Evolutionary conservation across 2,113 vertebrate species (phyloP).

Genomic region (Psittacara wagleri): DNA sequence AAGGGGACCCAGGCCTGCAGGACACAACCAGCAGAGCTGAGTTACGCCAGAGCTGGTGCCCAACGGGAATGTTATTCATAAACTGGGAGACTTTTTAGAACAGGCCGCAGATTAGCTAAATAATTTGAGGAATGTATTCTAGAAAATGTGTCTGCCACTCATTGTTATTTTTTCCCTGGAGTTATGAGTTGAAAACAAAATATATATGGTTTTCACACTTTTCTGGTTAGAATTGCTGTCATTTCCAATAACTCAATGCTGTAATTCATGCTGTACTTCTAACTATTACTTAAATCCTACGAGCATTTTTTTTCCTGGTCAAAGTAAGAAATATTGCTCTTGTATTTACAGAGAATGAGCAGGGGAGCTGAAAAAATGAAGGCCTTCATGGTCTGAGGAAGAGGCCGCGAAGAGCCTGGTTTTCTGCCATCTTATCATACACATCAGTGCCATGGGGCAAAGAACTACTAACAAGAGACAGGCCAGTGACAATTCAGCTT

Average conservation of each 20-base stretch:
- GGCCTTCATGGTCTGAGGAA: background rate
- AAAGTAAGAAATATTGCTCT: slow-evolving; percentile 11
- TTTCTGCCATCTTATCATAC: background rate
- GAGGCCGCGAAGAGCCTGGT: background rate
- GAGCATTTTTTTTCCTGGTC: background rate
- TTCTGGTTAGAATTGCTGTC: slow-evolving; percentile 30
- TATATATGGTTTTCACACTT: slow-evolving; percentile 29
- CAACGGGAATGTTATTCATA: background rate
- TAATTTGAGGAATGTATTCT: background rate
- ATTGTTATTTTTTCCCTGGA: background rate
- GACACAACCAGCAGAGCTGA: background rate
- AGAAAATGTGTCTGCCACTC: background rate
- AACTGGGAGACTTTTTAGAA: background rate
- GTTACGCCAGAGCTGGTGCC: background rate
- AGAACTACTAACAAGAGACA: background rate
- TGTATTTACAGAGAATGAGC: background rate
- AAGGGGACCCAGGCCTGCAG: background rate
- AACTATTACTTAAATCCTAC: slow-evolving; percentile 39
- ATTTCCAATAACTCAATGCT: slow-evolving; percentile 43
- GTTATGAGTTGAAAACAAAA: slow-evolving; percentile 31
- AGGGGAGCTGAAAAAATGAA: background rate
- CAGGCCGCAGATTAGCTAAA: background rate
- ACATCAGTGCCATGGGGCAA: background rate
- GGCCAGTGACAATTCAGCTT: background rate
- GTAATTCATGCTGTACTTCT: slow-evolving; percentile 36